Conservation (phyloP, 2,888 invertebrate species). For the Agrochola macilenta region DNA sequence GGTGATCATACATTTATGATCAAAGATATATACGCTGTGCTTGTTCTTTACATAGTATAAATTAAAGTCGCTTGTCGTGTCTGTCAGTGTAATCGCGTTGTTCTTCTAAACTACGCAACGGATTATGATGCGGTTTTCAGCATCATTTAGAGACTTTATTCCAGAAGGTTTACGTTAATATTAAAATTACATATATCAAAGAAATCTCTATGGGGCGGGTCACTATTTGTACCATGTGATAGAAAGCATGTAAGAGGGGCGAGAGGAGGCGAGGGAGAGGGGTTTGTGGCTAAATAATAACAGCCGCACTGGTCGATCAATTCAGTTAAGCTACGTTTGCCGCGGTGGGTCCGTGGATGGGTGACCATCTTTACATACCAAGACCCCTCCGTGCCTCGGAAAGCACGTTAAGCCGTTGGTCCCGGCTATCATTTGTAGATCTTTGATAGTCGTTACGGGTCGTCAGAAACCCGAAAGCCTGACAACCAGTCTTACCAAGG, state of each 20-base stretch:
- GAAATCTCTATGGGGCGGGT: neutral
- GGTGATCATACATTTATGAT: neutral
- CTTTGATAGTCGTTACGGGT: too few relatives aligned
- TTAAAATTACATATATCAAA: neutral
- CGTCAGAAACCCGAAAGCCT: too few relatives aligned
- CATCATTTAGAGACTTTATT: neutral
- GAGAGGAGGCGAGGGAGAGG: too few relatives aligned
- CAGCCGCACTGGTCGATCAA: too few relatives aligned
- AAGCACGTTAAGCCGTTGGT: too few relatives aligned
- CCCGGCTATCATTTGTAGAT: too few relatives aligned
- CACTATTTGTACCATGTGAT: neutral
- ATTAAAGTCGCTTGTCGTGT: neutral
- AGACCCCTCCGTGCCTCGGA: too few relatives aligned
- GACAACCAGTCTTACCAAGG: too few relatives aligned
- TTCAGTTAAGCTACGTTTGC: too few relatives aligned
- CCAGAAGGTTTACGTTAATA: neutral
- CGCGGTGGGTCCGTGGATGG: too few relatives aligned
- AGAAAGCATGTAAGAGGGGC: neutral
- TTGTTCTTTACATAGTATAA: conserved; percentile 1
- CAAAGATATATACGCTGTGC: neutral
- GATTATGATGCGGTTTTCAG: neutral
- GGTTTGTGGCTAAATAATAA: too few relatives aligned
- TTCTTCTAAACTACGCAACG: neutral
- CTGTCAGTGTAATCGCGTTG: neutral
- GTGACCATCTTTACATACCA: too few relatives aligned